These are phyloP conservation scores for Seira ritae DNA, from an alignment of 2,888 invertebrate genomes.

Conservation along the genomic window DNA sequence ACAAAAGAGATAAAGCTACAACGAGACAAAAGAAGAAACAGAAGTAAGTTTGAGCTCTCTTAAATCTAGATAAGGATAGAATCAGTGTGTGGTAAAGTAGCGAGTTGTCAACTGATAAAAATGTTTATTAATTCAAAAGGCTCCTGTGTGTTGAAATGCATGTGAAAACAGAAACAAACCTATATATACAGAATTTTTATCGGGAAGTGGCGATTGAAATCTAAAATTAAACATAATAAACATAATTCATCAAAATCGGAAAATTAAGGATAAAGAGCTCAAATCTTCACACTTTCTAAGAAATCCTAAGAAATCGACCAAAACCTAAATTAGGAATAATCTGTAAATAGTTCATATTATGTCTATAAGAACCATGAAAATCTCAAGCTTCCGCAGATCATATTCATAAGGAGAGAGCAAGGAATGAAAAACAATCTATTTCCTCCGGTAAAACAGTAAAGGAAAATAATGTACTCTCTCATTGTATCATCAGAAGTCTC, in stretches of 20 bases:
- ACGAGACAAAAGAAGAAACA: neutral
- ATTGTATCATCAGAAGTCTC: too few relatives aligned
- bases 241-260: too few relatives aligned
- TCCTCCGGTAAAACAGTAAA: constrained; percentile 35
- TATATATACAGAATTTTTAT: too few relatives aligned
- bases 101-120: constrained; percentile 23
- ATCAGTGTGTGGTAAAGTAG: constrained; percentile 20
- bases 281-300: constrained; percentile 6
- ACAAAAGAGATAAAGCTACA: constrained; percentile 22
- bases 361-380: too few relatives aligned
- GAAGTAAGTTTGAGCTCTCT: neutral
- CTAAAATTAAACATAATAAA: too few relatives aligned
- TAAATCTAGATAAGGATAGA: neutral
- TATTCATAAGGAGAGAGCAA: constrained; percentile 39
- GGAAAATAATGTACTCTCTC: too few relatives aligned
- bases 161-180: too few relatives aligned
- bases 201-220: too few relatives aligned
- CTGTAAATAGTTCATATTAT: too few relatives aligned
- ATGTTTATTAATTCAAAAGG: too few relatives aligned
- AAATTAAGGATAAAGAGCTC: constrained; percentile 4
- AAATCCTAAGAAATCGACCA: neutral
- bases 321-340: too few relatives aligned
- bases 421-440: constrained; percentile 33
- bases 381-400: constrained; percentile 9
- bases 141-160: too few relatives aligned